Percentiles rank a stretch among this genome's conserved stretches.
Evolutionary conservation across 1,140 invertebrate genomes (phyloP).

Genomic region (Scylla paramamosain): DNA sequence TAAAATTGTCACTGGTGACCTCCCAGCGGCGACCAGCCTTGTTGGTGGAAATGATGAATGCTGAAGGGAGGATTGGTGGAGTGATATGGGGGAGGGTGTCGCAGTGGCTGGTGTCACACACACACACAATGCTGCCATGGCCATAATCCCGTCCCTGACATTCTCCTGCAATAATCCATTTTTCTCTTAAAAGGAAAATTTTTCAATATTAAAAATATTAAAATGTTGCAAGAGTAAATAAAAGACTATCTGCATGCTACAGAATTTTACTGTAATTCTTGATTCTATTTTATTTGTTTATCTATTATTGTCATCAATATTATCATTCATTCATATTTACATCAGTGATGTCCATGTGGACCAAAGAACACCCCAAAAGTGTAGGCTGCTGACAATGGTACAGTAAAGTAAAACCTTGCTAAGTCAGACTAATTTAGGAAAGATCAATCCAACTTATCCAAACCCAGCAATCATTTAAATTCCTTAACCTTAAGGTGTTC

Average conservation of each 20-base stretch:
- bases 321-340: too few relatives aligned
- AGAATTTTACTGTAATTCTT: not conserved
- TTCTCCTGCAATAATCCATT: constrained; percentile 9
- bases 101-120: constrained; percentile 42
- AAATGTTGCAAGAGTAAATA: too few relatives aligned
- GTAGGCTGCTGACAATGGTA: too few relatives aligned
- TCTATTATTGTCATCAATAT: not conserved
- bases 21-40: constrained; percentile 50
- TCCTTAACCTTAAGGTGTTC: too few relatives aligned
- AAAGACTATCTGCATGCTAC: not conserved
- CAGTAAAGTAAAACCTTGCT: too few relatives aligned
- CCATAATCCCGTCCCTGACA: constrained; percentile 63
- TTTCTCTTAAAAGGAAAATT: not conserved
- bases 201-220: too few relatives aligned
- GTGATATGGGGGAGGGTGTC: constrained; percentile 24
- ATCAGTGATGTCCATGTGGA: too few relatives aligned
- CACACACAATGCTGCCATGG: constrained; percentile 63
- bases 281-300: not conserved
- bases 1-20: not conserved
- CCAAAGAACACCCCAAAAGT: too few relatives aligned
- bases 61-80: not conserved
- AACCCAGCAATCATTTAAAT: too few relatives aligned
- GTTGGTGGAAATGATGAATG: constrained; percentile 32
- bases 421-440: too few relatives aligned
- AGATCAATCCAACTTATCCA: too few relatives aligned